phyloP scores from a whole-genome alignment of 2,797 vertebrate species.

The Epinephelus awoara region DNA sequence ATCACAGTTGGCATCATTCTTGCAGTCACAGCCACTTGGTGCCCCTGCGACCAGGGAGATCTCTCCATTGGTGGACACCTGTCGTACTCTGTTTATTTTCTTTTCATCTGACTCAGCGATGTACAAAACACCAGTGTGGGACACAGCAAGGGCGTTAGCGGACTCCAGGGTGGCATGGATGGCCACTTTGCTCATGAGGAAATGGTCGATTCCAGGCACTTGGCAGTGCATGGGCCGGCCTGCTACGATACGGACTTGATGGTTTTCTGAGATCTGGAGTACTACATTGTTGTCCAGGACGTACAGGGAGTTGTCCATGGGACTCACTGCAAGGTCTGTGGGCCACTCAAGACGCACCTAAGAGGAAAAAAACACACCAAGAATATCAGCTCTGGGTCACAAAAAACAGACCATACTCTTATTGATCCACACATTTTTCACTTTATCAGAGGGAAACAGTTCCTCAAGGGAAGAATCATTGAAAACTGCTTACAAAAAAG shows the following conservation, averaged over 20 bases:
- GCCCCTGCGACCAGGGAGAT: constrained; percentile 96
- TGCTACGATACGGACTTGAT: constrained; percentile 96
- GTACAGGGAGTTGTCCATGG: constrained; percentile 97
- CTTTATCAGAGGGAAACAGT: constrained; percentile 54
- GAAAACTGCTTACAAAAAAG: constrained; percentile 55
- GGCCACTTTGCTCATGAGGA: constrained; percentile 96
- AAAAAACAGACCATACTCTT: constrained; percentile 40
- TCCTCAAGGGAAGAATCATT: constrained; percentile 50
- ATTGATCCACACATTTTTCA: constrained; percentile 66
- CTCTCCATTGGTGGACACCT: constrained; percentile 95
- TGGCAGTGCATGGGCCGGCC: constrained; percentile 99
- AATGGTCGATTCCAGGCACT: constrained; percentile 97
- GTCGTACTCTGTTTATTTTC: constrained; percentile 96
- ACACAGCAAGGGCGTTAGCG: constrained; percentile 93
- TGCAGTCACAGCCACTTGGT: constrained; percentile 97
- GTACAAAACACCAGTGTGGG: constrained; percentile 94
- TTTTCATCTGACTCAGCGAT: constrained; percentile 98
- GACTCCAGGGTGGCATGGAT: constrained; percentile 97
- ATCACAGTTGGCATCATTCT: constrained; percentile 97
- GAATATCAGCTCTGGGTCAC: constrained; percentile 48
- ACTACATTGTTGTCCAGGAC: constrained; percentile 98
- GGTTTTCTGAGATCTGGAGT: constrained; percentile 97
- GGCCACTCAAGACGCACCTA: constrained; percentile 98
- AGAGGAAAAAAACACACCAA: constrained; percentile 31
- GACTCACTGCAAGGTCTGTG: constrained; percentile 95